Evolutionary conservation across 2,113 vertebrate genomes (phyloP), one percentile per base, ranked within the genome.

Genomic region (Paradisaea rubra): DNA sequence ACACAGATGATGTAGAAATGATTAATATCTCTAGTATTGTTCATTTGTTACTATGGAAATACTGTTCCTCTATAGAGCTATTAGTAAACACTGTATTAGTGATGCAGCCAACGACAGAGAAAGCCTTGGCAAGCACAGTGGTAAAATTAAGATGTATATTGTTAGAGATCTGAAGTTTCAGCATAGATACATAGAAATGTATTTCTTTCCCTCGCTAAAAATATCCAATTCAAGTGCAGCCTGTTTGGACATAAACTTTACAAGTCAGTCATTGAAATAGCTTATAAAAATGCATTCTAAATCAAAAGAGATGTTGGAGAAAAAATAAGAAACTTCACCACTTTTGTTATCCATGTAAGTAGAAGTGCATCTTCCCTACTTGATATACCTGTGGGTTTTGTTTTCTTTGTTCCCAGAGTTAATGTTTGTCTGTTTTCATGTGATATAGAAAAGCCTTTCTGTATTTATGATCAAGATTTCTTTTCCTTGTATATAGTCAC

Each of bases 11-110:
- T 95, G 93, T 79, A 96, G 91, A 96, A 94, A 93, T 4, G 15
- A 98, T 98, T 98, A 97, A 97, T 98, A 96, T 96, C 93, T 93
- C 77, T 59, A 82, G 86, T 80, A 96, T 73, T 96, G 78, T 97
- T 98, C 97, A 96, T 98, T 97, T 97, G 98, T 98, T 98, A 96
- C 97, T 96, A 97, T 98, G 97, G 97, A 97, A 97, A 98, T 97
- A 30, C 50, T 88, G 35, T 74, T 97, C 27, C 89, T 96, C 68
- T 93, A 57, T 39, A 94, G 91, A 95, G 89, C 88, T 95, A 96
- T 97, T 96, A 97, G 97, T 96, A 98, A 98, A 96, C 94, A 97
- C 59, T 96, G 18, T 63, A 91, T 95, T 96, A 93, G 91, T 52
- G 81, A 91, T 85, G 80, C 77, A 96, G 93, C 89, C 97, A 96